phyloP scores from a whole-genome alignment of 2,888 invertebrate genomes.

The Stegana nigrithorax region DNA sequence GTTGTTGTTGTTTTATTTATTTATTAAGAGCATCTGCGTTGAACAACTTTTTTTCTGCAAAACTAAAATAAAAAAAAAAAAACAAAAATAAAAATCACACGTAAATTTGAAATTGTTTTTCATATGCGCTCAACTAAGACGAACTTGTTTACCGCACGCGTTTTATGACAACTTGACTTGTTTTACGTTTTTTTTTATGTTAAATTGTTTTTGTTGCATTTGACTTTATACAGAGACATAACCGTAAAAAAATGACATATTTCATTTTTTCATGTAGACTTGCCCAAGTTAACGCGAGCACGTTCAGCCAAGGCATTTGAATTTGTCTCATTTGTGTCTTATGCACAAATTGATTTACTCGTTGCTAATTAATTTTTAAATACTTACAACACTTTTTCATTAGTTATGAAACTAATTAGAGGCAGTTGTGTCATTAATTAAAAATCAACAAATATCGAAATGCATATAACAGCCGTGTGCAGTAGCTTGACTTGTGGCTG shows the following conservation, averaged over 20 bases:
- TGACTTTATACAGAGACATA: neutral
- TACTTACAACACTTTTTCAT: constrained; percentile 14
- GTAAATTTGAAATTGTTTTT: no score
- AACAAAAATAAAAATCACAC: no score
- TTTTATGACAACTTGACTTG: neutral
- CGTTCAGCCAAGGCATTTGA: no score
- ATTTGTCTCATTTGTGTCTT: constrained; percentile 16
- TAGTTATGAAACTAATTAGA: constrained; percentile 19
- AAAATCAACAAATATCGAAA: neutral
- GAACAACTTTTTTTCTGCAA: neutral
- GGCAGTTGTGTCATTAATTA: constrained; percentile 1
- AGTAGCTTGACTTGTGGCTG: no score
- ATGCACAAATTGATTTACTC: neutral
- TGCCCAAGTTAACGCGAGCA: neutral
- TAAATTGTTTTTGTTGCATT: neutral
- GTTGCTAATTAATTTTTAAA: constrained; percentile 4
- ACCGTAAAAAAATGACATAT: constrained; percentile 1
- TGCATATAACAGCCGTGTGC: no score
- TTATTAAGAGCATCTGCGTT: neutral
- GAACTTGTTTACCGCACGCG: neutral
- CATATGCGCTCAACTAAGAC: no score
- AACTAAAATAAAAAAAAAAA: no score
- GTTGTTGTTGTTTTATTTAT: neutral
- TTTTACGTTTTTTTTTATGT: neutral
- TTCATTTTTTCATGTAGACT: neutral